phyloP scores from a whole-genome alignment of 2,888 invertebrate genomes.

The Caenorhabditis sp. region DNA sequence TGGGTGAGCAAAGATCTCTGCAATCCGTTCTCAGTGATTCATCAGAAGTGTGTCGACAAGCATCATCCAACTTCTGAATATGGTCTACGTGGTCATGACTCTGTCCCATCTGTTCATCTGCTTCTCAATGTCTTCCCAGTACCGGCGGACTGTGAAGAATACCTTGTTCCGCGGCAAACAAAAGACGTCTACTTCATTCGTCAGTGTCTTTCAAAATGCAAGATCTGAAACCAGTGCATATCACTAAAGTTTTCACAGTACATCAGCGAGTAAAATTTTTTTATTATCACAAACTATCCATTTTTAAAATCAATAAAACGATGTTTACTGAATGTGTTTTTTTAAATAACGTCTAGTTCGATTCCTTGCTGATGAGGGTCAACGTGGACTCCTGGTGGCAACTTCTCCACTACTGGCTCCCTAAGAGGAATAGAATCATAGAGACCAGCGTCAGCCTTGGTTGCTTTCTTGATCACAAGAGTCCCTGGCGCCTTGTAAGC shows the following conservation, averaged over 20 bases:
- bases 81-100: slow-evolving; percentile 45
- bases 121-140: slow-evolving; percentile 41
- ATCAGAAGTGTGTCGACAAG: slow-evolving; percentile 37
- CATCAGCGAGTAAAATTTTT: too few species aligned
- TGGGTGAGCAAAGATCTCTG: slow-evolving; percentile 3
- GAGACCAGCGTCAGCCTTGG: slow-evolving; percentile 6
- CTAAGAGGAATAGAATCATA: slow-evolving; percentile 10
- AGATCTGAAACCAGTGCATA: slow-evolving; percentile 16
- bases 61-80: slow-evolving; percentile 50
- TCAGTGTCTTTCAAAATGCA: slow-evolving; percentile 35
- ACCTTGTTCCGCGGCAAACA: slow-evolving; percentile 5
- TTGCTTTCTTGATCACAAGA: slow-evolving; percentile 18
- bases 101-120: slow-evolving; percentile 43
- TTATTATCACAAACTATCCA: too few species aligned
- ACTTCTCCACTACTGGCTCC: not conserved
- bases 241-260: not conserved
- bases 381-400: slow-evolving; percentile 24
- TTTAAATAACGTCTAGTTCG: not conserved
- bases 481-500: slow-evolving; percentile 22
- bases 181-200: slow-evolving; percentile 19
- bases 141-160: slow-evolving; percentile 26
- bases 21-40: not conserved
- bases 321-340: not conserved
- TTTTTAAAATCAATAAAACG: too few species aligned
- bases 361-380: slow-evolving; percentile 1